phyloP scores from a whole-genome alignment of 23 tunicate species.

The Styela plicata region DNA sequence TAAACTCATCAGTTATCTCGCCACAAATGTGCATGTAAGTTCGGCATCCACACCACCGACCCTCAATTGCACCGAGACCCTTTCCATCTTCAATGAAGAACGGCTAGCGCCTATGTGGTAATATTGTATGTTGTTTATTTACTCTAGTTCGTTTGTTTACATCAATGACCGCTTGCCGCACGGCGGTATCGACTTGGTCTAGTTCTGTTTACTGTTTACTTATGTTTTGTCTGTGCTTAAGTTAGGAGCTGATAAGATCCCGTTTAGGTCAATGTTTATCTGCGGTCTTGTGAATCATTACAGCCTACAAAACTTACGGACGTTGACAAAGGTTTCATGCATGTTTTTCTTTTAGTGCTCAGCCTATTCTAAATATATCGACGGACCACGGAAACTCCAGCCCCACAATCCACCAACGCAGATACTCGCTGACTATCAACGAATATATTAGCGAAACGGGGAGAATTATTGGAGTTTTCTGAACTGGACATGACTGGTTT shows the following conservation, averaged over 20 bases:
- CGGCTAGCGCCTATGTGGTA: slow-evolving; percentile 19
- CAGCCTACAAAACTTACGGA: slow-evolving; percentile 1
- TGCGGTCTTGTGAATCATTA: too few relatives aligned
- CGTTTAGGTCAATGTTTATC: too few relatives aligned
- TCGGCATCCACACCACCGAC: neutral
- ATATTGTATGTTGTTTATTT: too few relatives aligned
- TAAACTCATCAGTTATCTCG: neutral
- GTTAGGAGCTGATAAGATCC: too few relatives aligned
- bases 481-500: too few relatives aligned
- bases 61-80: neutral
- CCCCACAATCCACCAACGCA: slow-evolving; percentile 22
- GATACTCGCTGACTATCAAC: neutral
- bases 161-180: too few relatives aligned
- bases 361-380: neutral
- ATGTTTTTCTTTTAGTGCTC: neutral
- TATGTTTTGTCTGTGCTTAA: too few relatives aligned
- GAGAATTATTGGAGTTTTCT: neutral
- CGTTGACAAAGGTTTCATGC: neutral
- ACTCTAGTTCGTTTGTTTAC: too few relatives aligned
- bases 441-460: slow-evolving; percentile 5
- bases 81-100: too few relatives aligned
- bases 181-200: too few relatives aligned
- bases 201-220: too few relatives aligned
- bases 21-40: neutral
- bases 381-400: neutral